A percentile compares a stretch with the other conserved stretches of the same genome.
These are phyloP conservation scores for Trogon surrucura DNA, from an alignment of 2,113 vertebrate genomes.

Conservation along the genomic window DNA sequence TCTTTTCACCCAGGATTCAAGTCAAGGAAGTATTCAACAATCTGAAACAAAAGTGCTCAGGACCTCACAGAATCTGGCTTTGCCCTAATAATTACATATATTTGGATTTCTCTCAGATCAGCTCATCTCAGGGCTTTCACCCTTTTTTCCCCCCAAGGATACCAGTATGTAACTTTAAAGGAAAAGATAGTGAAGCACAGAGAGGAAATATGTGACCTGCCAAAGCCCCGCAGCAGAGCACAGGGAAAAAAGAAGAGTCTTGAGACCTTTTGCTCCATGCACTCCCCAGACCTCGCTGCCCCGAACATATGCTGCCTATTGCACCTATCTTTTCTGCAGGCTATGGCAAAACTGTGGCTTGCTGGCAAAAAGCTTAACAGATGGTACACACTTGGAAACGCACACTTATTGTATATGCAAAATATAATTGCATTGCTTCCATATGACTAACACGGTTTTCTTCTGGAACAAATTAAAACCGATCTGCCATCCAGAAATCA, in stretches of 20 bases:
- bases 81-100: background rate
- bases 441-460: slow-evolving; percentile 49
- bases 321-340: background rate
- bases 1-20: background rate
- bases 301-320: background rate
- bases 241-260: background rate
- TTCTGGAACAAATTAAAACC: slow-evolving; percentile 62
- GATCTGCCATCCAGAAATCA: slow-evolving; percentile 62
- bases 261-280: background rate
- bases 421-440: slow-evolving; percentile 66
- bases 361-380: slow-evolving; percentile 59
- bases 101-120: background rate
- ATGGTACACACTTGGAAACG: slow-evolving; percentile 54
- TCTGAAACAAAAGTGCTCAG: background rate
- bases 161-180: background rate
- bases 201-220: background rate
- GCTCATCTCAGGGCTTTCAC: background rate
- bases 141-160: background rate
- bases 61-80: background rate
- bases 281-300: background rate
- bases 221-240: background rate
- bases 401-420: slow-evolving; percentile 59
- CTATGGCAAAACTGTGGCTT: slow-evolving; percentile 40
- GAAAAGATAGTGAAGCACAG: background rate
- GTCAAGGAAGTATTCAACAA: background rate